phyloP scores from a whole-genome alignment of 2,888 invertebrate species.

The Agelastica alni region DNA sequence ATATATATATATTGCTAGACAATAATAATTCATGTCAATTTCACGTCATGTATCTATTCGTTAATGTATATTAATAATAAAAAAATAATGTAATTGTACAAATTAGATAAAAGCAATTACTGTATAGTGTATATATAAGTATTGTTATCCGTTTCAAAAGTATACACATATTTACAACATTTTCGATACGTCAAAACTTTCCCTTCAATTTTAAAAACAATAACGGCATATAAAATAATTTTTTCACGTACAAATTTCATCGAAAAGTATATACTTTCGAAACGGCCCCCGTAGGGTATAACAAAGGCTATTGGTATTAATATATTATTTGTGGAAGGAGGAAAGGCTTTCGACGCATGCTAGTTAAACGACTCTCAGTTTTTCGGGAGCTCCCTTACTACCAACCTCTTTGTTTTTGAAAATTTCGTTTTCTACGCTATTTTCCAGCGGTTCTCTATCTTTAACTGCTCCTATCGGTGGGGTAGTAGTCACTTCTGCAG shows the following conservation, averaged over 20 bases:
- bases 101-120: slow-evolving; percentile 13
- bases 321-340: slow-evolving; percentile 10
- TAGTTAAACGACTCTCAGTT: slow-evolving; percentile 39
- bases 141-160: neutral
- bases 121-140: neutral
- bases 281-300: slow-evolving; percentile 5
- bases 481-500: slow-evolving; percentile 32
- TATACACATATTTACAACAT: too few species aligned
- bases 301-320: slow-evolving; percentile 18
- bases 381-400: slow-evolving; percentile 46
- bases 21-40: slow-evolving; percentile 12
- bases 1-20: too few species aligned
- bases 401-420: slow-evolving; percentile 50
- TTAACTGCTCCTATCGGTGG: slow-evolving; percentile 20
- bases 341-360: slow-evolving; percentile 12
- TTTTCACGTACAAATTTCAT: too few species aligned
- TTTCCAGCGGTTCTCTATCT: slow-evolving; percentile 47
- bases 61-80: slow-evolving; percentile 21
- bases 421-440: slow-evolving; percentile 50
- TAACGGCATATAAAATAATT: too few species aligned
- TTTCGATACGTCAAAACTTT: too few species aligned
- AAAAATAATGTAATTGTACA: slow-evolving; percentile 22
- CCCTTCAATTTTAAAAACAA: too few species aligned
- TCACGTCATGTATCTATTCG: slow-evolving; percentile 8
- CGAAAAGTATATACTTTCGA: neutral